These are phyloP conservation scores for Hemichromis elongatus DNA, from an alignment of 2,113 vertebrate genomes.

Conservation along the genomic window DNA sequence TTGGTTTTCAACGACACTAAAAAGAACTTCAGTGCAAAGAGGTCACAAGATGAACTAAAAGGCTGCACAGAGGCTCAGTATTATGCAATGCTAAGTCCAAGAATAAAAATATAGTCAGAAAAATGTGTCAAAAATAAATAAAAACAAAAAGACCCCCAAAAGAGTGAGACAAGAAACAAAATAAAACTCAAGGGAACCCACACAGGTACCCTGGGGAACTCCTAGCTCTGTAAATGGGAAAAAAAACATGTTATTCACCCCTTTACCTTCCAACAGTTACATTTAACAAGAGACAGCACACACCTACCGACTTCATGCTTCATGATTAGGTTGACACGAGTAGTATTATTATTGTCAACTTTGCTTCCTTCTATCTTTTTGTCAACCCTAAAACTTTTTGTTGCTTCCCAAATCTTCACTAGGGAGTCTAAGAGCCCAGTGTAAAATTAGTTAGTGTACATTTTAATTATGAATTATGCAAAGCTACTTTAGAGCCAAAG, in stretches of 20 bases:
- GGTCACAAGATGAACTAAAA: neutral
- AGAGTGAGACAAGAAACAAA: neutral
- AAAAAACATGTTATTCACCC: neutral
- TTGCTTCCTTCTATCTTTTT: neutral
- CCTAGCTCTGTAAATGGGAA: neutral
- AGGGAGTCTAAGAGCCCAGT: too few relatives aligned
- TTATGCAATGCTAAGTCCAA: too few relatives aligned
- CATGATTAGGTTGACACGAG: neutral
- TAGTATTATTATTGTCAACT: neutral
- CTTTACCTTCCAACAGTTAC: neutral
- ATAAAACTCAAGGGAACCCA: neutral
- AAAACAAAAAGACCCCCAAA: neutral
- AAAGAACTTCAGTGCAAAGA: neutral
- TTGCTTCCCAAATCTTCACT: neutral
- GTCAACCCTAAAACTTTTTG: neutral
- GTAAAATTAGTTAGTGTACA: neutral
- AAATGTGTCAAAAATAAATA: neutral
- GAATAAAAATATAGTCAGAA: neutral
- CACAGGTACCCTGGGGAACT: neutral
- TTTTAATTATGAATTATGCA: neutral
- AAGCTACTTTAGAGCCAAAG: neutral
- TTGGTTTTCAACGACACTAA: neutral
- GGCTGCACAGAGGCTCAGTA: too few relatives aligned
- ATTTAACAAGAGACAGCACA: neutral
- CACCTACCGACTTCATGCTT: neutral